Percentiles rank a stretch among this genome's conserved stretches.
Conservation (phyloP, 2,888 invertebrate genomes). For the Metacarcinus magister region DNA sequence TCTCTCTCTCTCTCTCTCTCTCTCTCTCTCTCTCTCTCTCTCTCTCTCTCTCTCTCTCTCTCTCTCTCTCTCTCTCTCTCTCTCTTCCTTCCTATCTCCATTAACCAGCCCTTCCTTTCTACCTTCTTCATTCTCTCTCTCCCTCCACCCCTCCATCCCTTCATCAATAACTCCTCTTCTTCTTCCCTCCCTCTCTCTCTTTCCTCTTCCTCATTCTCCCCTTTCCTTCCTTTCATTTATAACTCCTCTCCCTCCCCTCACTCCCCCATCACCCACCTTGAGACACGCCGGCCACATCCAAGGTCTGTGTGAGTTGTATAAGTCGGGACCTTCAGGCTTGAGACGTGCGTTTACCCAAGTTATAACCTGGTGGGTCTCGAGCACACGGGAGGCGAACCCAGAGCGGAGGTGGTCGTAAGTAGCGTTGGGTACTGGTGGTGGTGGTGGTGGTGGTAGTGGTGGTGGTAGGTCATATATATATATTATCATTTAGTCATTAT, state of each 20-base stretch:
- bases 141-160: neutral
- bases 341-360: slow-evolving; percentile 78
- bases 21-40: neutral
- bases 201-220: neutral
- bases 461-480: neutral
- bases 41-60: neutral
- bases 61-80: neutral
- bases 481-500: too few relatives aligned
- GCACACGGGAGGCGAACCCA: slow-evolving; percentile 68
- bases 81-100: too few relatives aligned
- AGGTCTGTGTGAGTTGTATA: slow-evolving; percentile 71
- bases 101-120: neutral
- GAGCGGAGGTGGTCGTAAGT: slow-evolving; percentile 68
- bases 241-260: neutral
- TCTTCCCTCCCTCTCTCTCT: neutral
- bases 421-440: slow-evolving; percentile 70
- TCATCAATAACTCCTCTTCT: neutral
- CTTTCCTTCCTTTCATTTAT: neutral
- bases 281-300: slow-evolving; percentile 83
- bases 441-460: neutral
- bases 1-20: neutral
- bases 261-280: slow-evolving; percentile 69
- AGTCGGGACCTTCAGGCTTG: slow-evolving; percentile 66
- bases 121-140: neutral
- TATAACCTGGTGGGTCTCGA: slow-evolving; percentile 81